phyloP scores from a whole-genome alignment of 1,140 invertebrate genomes.

The Ceratina japonica region DNA sequence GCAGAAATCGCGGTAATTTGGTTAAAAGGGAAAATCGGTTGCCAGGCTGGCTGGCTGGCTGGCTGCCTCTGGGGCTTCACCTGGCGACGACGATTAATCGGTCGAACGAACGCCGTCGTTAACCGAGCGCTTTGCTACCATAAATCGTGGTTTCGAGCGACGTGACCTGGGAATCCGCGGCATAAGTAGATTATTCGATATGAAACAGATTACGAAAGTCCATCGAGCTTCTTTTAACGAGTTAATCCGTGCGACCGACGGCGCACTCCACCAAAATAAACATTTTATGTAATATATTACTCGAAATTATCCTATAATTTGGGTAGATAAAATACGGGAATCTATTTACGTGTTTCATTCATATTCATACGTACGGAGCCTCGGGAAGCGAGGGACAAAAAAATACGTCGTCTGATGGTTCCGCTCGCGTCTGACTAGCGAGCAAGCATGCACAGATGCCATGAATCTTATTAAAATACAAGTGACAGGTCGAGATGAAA shows the following conservation, averaged over 20 bases:
- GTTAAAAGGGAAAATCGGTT: constrained; percentile 27
- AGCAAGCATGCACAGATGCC: too few relatives aligned
- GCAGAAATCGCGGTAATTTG: constrained; percentile 29
- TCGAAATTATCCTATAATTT: too few relatives aligned
- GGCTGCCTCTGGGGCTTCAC: background rate
- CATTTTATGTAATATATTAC: too few relatives aligned
- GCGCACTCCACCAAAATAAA: too few relatives aligned
- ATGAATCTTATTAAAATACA: too few relatives aligned
- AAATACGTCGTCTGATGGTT: too few relatives aligned
- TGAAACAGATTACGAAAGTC: constrained; percentile 62
- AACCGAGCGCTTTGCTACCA: constrained; percentile 36
- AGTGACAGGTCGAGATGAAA: too few relatives aligned
- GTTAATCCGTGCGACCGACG: constrained; percentile 12
- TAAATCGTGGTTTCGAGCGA: constrained; percentile 61
- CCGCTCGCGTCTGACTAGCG: too few relatives aligned
- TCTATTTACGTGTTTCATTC: too few relatives aligned
- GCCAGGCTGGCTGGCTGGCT: background rate
- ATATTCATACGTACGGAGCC: too few relatives aligned
- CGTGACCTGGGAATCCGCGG: constrained; percentile 53
- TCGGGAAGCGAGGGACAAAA: too few relatives aligned
- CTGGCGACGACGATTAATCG: constrained; percentile 53
- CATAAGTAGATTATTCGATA: constrained; percentile 62
- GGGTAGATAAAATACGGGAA: too few relatives aligned
- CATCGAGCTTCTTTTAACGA: constrained; percentile 16
- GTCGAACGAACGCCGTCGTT: constrained; percentile 29